Percentiles rank a stretch among this genome's conserved stretches.
These are phyloP conservation scores for Avahi laniger DNA, from an alignment of 2,797 vertebrate genomes.

Conservation along the genomic window DNA sequence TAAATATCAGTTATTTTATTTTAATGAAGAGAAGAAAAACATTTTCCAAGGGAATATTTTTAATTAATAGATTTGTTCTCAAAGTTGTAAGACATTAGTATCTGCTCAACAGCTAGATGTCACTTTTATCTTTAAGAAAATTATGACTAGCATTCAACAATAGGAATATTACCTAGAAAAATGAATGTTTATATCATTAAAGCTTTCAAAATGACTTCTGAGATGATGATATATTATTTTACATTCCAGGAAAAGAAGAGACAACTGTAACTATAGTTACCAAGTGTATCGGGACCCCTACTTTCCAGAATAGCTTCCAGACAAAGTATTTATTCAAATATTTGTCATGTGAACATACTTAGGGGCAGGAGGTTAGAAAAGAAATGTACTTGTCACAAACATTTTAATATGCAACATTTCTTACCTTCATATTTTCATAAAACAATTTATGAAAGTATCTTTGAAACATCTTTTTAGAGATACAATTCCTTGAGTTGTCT, in stretches of 20 bases:
- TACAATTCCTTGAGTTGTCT: neutral
- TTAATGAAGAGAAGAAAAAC: conserved; percentile 51
- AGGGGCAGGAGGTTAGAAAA: neutral
- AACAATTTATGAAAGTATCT: neutral
- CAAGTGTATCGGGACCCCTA: conserved; percentile 61
- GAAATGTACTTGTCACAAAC: conserved; percentile 37
- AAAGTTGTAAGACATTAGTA: conserved; percentile 55
- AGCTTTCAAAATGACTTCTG: conserved; percentile 62
- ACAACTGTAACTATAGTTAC: conserved; percentile 84
- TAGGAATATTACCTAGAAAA: conserved; percentile 66
- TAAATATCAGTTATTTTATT: conserved; percentile 57
- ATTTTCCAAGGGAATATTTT: conserved; percentile 57
- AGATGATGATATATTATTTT: conserved; percentile 73
- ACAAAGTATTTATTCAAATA: conserved; percentile 66
- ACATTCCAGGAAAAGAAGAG: conserved; percentile 72
- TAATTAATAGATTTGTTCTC: conserved; percentile 48
- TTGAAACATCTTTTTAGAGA: conserved; percentile 1
- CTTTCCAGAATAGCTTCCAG: conserved; percentile 70
- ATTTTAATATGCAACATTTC: conserved; percentile 55
- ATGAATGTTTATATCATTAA: conserved; percentile 73
- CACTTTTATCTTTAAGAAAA: conserved; percentile 48
- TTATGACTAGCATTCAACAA: conserved; percentile 53
- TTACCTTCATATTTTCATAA: conserved; percentile 12
- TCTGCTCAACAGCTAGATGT: neutral
- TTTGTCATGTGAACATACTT: conserved; percentile 60